A percentile compares a stretch with the other conserved stretches of the same genome.
Conservation (phyloP, 2,888 invertebrate genomes). For the Melieria picta region DNA sequence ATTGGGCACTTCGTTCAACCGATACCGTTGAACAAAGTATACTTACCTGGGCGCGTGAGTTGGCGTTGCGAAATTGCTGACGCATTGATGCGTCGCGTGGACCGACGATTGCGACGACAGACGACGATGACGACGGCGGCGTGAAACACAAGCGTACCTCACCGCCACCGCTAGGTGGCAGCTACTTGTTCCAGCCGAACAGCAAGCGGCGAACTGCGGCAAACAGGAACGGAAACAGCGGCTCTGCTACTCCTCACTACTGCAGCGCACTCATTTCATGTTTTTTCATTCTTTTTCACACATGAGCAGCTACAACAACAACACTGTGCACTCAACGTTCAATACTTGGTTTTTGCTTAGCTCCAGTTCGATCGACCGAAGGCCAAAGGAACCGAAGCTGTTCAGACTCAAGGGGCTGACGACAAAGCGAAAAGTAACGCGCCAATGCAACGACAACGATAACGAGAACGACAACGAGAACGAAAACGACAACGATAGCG, state of each 20-base stretch:
- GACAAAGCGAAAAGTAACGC: no score
- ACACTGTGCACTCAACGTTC: no score
- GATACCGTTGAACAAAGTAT: conserved; percentile 70
- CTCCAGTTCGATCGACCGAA: no score
- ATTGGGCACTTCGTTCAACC: conserved; percentile 66
- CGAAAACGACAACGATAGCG: no score
- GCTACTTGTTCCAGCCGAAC: conserved; percentile 52
- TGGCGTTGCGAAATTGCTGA: not conserved
- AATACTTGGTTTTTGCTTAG: no score
- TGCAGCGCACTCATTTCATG: conserved; percentile 20
- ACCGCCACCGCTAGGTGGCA: conserved; percentile 54
- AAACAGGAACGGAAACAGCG: conserved; percentile 40
- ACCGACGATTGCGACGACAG: conserved; percentile 3
- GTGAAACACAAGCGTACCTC: conserved; percentile 54
- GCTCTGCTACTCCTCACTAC: conserved; percentile 14
- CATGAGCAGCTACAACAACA: no score
- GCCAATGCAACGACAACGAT: no score
- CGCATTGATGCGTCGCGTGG: conserved; percentile 37
- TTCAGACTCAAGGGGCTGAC: no score
- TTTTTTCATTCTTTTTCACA: conserved; percentile 16
- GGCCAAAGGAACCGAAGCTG: no score
- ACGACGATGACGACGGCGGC: conserved; percentile 12
- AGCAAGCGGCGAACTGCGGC: conserved; percentile 42
- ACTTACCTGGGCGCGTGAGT: conserved; percentile 65
- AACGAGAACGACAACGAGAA: no score